Evolutionary conservation across 2,797 vertebrate species (phyloP).

Genomic region (Rhinophrynus dorsalis): DNA sequence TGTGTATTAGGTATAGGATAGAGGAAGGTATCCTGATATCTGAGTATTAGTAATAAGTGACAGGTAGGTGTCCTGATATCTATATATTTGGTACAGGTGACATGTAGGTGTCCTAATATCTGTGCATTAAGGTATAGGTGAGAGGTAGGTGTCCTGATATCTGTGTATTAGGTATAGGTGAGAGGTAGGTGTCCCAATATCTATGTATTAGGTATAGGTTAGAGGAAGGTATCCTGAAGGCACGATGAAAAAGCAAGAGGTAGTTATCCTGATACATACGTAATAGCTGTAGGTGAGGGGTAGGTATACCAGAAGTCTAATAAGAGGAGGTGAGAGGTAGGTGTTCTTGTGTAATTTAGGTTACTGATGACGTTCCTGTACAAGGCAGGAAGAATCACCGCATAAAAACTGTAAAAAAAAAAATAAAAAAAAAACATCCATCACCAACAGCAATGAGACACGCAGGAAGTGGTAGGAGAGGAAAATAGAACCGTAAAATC

Average conservation of each 20-base stretch:
- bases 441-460: constrained; percentile 1
- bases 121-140: neutral
- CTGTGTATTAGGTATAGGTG: neutral
- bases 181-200: neutral
- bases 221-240: neutral
- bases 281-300: too few relatives aligned
- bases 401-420: constrained; percentile 17
- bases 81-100: too few relatives aligned
- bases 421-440: too few relatives aligned
- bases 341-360: neutral
- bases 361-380: neutral
- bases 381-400: neutral
- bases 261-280: neutral
- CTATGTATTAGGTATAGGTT: neutral
- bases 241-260: neutral
- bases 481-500: constrained; percentile 6
- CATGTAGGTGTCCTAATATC: neutral
- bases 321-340: neutral
- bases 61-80: neutral
- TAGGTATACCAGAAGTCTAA: too few relatives aligned
- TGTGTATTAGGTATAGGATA: neutral
- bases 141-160: neutral
- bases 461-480: constrained; percentile 34
- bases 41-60: neutral
- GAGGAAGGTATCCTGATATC: neutral